Evolutionary conservation across 2,113 vertebrate genomes (phyloP).

Genomic region (Engraulis encrasicolus): DNA sequence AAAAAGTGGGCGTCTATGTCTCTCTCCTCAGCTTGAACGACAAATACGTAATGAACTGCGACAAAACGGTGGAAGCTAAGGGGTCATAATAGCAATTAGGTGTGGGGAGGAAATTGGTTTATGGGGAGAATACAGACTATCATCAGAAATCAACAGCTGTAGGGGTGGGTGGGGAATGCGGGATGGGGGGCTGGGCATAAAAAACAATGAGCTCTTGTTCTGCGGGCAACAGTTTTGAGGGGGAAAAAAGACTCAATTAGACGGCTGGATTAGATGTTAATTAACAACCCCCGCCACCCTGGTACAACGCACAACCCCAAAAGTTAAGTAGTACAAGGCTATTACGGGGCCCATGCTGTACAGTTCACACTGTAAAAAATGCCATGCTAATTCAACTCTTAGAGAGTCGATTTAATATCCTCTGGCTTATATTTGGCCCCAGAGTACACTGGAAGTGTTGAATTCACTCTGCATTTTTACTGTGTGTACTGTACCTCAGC

Average conservation of each 20-base stretch:
- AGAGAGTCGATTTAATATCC: too few species aligned
- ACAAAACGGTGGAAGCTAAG: conserved; percentile 39
- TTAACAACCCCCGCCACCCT: conserved; percentile 62
- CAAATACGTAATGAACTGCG: conserved; percentile 49
- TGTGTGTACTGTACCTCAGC: too few species aligned
- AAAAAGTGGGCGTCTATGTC: conserved; percentile 16
- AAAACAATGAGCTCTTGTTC: conserved; percentile 60
- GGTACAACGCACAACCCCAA: conserved; percentile 56
- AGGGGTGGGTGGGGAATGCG: conserved; percentile 48
- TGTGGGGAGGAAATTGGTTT: conserved; percentile 45
- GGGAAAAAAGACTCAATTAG: conserved; percentile 59
- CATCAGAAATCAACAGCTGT: conserved; percentile 52
- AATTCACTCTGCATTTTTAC: too few species aligned
- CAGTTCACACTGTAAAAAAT: too few species aligned
- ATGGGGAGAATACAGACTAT: conserved; percentile 45
- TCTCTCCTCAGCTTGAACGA: conserved; percentile 6
- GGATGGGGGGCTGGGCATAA: too few species aligned
- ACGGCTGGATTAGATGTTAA: conserved; percentile 63
- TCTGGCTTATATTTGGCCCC: too few species aligned
- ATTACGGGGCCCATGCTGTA: not conserved
- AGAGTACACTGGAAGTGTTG: too few species aligned
- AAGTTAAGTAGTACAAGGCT: conserved; percentile 54
- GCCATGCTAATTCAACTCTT: too few species aligned
- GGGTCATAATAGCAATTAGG: conserved; percentile 51
- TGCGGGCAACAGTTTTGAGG: conserved; percentile 37